phyloP scores from a whole-genome alignment of 2,797 vertebrate species.

The Sebastiscus tertius region DNA sequence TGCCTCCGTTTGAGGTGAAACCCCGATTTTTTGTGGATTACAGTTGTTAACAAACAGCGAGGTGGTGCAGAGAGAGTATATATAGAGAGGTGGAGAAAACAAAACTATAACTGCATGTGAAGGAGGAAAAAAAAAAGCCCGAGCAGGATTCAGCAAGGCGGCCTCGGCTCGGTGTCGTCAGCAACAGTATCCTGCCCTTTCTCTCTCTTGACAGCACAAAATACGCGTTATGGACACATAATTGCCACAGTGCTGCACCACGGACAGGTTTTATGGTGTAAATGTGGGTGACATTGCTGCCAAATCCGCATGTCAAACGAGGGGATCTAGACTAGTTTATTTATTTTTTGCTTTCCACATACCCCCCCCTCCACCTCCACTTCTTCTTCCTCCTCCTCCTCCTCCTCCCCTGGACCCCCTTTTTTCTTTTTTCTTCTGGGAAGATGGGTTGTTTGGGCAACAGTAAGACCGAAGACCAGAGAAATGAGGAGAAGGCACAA shows the following conservation, averaged over 20 bases:
- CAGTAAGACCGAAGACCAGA: slow-evolving; percentile 97
- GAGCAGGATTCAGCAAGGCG: slow-evolving; percentile 68
- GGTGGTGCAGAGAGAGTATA: background rate
- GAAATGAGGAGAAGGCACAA: slow-evolving; percentile 96
- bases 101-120: slow-evolving; percentile 51
- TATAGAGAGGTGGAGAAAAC: background rate
- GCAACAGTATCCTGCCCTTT: slow-evolving; percentile 72
- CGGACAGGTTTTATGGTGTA: slow-evolving; percentile 41
- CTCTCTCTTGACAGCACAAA: slow-evolving; percentile 69
- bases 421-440: slow-evolving; percentile 74
- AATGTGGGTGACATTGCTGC: slow-evolving; percentile 67
- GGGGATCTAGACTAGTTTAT: slow-evolving; percentile 69
- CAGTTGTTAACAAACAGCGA: background rate
- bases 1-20: slow-evolving; percentile 68
- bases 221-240: slow-evolving; percentile 73
- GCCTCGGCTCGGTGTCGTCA: slow-evolving; percentile 76
- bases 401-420: slow-evolving; percentile 77
- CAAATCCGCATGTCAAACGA: slow-evolving; percentile 72
- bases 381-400: slow-evolving; percentile 50
- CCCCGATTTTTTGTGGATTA: slow-evolving; percentile 58
- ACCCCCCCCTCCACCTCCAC: slow-evolving; percentile 39
- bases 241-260: slow-evolving; percentile 35
- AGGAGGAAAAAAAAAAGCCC: slow-evolving; percentile 61
- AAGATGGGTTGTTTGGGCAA: slow-evolving; percentile 98
- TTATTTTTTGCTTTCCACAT: slow-evolving; percentile 53